Base-by-base conservation (phyloP, 2,113 vertebrate genomes). In the Leucopternis melanops region DNA sequence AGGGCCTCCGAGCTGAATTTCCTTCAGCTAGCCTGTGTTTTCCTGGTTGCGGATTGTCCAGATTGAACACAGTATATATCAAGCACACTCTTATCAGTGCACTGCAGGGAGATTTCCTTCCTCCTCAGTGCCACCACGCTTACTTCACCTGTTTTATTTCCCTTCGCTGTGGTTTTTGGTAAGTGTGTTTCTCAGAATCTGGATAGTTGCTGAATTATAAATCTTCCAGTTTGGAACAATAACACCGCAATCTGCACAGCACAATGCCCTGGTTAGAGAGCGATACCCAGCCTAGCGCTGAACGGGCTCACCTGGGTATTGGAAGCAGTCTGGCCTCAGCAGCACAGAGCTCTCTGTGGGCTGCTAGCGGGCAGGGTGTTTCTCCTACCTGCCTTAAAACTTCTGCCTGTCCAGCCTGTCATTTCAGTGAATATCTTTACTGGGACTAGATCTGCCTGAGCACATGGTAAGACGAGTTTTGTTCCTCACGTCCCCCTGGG, bases 91-190 rank as follows among this genome's bases (percentile, higher is more conserved):
- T 97, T 97, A 97, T 95, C 95, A 87, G 92, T 31, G 29, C 52
- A 9, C 58, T 96, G 95, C 96, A 96, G 95, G 65, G 86, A 91
- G 74, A 70, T 94, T 97, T 97, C 92, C 92, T 94, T 95, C 94
- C 95, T 94, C 74, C 71, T 73, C 58, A n/a, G 58, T 88, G 81
- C 84, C 84, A 90, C 91, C 54, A 2, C 32, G 79, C 94, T 94
- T 94, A 79, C 62, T 94, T 97, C 81, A 92, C 95, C 91, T 97
- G 96, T 42, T 7, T 1, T 36, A 20, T 88, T 97, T 91, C 89
- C 87, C 89, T 88, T 90, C 70, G 74, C 70, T 77, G 84, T 65
- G 75, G 71, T 65, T 94, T 94, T 94, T 6, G 11, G 86, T 90
- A 87, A 87, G 57, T 1, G 1, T n/a, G 18, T 80, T 97, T 97